Conservation (phyloP, 2,888 invertebrate genomes). For the Bimastos eiseni region DNA sequence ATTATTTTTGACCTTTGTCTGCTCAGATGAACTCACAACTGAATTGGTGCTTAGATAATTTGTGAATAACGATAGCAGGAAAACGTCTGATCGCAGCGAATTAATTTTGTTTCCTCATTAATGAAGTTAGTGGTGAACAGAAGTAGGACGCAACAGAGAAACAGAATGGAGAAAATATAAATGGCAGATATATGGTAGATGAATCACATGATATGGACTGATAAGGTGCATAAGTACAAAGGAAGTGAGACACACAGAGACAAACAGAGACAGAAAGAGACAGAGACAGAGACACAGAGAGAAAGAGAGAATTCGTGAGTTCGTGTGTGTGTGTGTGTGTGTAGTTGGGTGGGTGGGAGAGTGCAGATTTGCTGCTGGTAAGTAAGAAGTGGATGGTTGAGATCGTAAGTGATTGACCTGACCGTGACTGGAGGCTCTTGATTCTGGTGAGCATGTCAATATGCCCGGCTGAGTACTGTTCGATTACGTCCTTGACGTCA, state of each 20-base stretch:
- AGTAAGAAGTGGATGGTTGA: background rate
- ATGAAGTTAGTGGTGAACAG: background rate
- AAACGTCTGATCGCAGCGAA: background rate
- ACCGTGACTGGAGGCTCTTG: constrained; percentile 88
- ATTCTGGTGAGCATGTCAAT: constrained; percentile 87
- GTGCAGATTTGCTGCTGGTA: background rate
- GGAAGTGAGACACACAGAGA: too few species aligned
- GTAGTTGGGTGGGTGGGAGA: background rate
- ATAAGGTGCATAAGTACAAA: background rate
- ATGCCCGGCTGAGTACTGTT: constrained; percentile 86
- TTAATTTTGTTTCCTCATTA: background rate
- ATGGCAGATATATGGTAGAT: background rate
- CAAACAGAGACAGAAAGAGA: too few species aligned
- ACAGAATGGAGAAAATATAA: fast-evolving
- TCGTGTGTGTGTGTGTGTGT: background rate
- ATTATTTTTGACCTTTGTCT: background rate
- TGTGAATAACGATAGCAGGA: background rate
- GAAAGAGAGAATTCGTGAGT: background rate
- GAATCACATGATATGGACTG: background rate
- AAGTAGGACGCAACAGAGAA: background rate
- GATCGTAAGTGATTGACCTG: constrained; percentile 47
- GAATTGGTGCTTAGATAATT: background rate
- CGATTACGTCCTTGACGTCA: constrained; percentile 95
- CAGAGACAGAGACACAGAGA: too few species aligned
- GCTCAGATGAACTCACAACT: background rate